phyloP scores from a whole-genome alignment of 2,113 vertebrate genomes.

The Festucalex cinctus region DNA sequence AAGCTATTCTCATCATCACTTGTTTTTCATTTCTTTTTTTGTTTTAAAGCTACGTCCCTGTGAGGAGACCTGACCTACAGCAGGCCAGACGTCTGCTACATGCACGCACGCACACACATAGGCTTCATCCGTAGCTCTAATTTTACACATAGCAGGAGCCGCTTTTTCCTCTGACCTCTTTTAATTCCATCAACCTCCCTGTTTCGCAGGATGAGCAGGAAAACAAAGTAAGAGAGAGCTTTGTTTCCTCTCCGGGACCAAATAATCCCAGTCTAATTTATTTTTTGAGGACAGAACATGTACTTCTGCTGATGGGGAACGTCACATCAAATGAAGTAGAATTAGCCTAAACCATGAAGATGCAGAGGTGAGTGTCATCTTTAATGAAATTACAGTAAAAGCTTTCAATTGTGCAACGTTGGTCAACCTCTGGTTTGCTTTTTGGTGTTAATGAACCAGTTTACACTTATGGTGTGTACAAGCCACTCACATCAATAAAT shows the following conservation, averaged over 20 bases:
- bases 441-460: too few relatives aligned
- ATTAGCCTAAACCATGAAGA: slow-evolving; percentile 73
- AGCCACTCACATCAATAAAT: too few relatives aligned
- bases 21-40: slow-evolving; percentile 14
- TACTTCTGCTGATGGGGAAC: slow-evolving; percentile 76
- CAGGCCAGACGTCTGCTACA: slow-evolving; percentile 54
- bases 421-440: too few relatives aligned
- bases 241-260: slow-evolving; percentile 74
- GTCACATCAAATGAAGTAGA: slow-evolving; percentile 77
- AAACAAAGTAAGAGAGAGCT: slow-evolving; percentile 22
- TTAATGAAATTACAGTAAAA: neutral
- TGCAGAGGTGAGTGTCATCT: slow-evolving; percentile 27
- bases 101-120: neutral
- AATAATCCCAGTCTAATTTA: slow-evolving; percentile 81
- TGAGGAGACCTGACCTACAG: slow-evolving; percentile 50
- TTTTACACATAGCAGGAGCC: slow-evolving; percentile 70
- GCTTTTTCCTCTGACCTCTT: slow-evolving; percentile 74
- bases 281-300: slow-evolving; percentile 78
- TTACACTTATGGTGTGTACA: too few relatives aligned
- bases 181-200: slow-evolving; percentile 67
- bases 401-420: neutral
- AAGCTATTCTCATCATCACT: slow-evolving; percentile 22
- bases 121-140: slow-evolving; percentile 41
- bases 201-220: slow-evolving; percentile 21
- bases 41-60: slow-evolving; percentile 35